Percentiles rank a stretch among this genome's conserved stretches.
These are phyloP conservation scores for Drosophila melanocephala DNA, from an alignment of 2,888 invertebrate genomes.

Conservation along the genomic window DNA sequence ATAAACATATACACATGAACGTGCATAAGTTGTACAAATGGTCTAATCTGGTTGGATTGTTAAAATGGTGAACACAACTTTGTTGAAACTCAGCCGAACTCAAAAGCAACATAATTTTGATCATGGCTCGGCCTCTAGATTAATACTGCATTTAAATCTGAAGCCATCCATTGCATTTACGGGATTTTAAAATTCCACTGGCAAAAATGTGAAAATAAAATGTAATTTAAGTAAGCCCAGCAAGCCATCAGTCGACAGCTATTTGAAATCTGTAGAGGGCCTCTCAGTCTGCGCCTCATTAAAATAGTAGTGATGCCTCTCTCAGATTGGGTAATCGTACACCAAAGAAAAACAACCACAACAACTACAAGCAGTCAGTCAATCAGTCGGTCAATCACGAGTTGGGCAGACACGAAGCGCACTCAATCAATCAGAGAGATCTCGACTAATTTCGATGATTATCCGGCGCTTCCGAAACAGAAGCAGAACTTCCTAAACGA, in stretches of 20 bases:
- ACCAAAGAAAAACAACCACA: constrained; percentile 7
- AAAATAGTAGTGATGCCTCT: constrained; percentile 52
- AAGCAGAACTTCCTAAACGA: constrained; percentile 40
- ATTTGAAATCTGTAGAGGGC: background rate
- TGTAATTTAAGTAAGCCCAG: background rate
- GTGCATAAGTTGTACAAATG: background rate
- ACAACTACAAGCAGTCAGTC: constrained; percentile 12
- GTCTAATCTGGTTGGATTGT: background rate
- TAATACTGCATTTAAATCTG: background rate
- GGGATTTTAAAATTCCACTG: background rate
- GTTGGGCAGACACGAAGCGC: constrained; percentile 39
- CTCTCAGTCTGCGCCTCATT: constrained; percentile 35
- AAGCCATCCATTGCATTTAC: background rate
- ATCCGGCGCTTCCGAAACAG: constrained; percentile 72
- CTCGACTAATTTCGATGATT: constrained; percentile 71
- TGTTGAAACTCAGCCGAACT: background rate
- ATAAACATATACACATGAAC: background rate
- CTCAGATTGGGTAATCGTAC: constrained; percentile 42
- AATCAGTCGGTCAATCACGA: constrained; percentile 56
- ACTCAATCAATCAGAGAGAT: constrained; percentile 47
- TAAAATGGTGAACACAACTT: background rate
- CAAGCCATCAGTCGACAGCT: constrained; percentile 21
- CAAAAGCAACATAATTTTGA: background rate
- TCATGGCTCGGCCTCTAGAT: too few species aligned
- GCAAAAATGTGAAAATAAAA: background rate